Base-by-base conservation (phyloP, 2,888 invertebrate genomes). In the Tipula vernalis region DNA sequence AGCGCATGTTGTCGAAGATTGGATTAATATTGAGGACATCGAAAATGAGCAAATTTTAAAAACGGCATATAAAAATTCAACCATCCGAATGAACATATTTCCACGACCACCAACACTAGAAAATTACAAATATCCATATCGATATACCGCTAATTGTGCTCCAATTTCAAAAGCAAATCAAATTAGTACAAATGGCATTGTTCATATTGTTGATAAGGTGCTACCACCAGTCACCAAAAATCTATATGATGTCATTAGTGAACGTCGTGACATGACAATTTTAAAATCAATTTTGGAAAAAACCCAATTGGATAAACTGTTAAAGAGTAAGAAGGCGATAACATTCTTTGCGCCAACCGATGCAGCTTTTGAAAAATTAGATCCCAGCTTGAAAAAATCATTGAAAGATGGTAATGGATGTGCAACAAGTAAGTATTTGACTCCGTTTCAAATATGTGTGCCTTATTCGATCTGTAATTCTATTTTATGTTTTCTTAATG, bases 301-400 rank as follows among this genome's bases (percentile, higher is more conserved):
- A 88, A 93, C 94, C 47, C 93, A 93, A 86, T 90, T 95, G 15
- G 92, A 92, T 57, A 92, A 93, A 87, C 90, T 92, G 86, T 91
- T 95, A 88, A 92, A 93, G 86, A 93, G 92, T 2, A 89, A 90
- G 5, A 91, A 91, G 90, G 95, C 91, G 42, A 94, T 91, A 89
- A 95, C 95, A 0, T 90, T 95, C 36, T 94, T 95, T 89, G 95
- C 95, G 39, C 95, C 94, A 83, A 93, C 94, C 5, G 94, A 96
- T 89, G 93, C 92, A 71, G 96, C 95, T 36, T 95, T 95, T 88
- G 92, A 93, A 44, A 93, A 94, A 89, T 89, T 94, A 88, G 93
- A 93, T 87, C 91, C 92, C 71, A 91, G 91, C 87, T 90, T 93
- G 47, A 91, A 92, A 87, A 91, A 92, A 86, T 93, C 93, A 88